Evolutionary conservation across 1,140 invertebrate genomes (phyloP).

Genomic region (Elymnias hypermnestra): DNA sequence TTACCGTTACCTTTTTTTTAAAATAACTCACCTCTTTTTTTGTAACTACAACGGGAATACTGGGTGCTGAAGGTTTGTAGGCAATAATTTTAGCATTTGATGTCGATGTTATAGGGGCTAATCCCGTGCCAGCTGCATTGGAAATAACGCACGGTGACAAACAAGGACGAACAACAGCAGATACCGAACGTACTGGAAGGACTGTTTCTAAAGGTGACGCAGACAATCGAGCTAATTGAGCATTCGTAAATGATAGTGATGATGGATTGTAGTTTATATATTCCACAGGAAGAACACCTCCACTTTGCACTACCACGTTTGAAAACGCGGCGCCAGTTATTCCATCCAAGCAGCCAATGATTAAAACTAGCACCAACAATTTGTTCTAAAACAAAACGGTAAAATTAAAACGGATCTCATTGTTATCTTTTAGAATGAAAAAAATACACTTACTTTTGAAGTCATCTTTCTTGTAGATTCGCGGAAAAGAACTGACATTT

Average conservation of each 20-base stretch:
- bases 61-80: conserved; percentile 41
- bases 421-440: conserved; percentile 7
- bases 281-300: conserved; percentile 35
- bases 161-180: conserved; percentile 42
- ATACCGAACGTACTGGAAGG: conserved; percentile 28
- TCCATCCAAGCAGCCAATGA: conserved; percentile 20
- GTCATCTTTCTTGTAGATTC: conserved; percentile 61
- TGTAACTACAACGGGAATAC: conserved; percentile 43
- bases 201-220: conserved; percentile 34
- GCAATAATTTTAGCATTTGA: conserved; percentile 43
- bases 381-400: conserved; percentile 35
- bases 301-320: conserved; percentile 50
- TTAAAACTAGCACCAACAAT: conserved; percentile 22
- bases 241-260: conserved; percentile 21
- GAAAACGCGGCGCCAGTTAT: conserved; percentile 43
- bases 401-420: conserved; percentile 12
- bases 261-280: conserved; percentile 44
- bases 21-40: conserved; percentile 42
- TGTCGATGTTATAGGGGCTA: conserved; percentile 28
- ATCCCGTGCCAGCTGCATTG: conserved; percentile 27
- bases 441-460: conserved; percentile 55
- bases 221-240: conserved; percentile 39
- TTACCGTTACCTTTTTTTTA: too few species aligned
- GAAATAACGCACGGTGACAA: conserved; percentile 49
- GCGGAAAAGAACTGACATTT: conserved; percentile 62